Percentiles rank a stretch among this genome's conserved stretches.
Conservation (phyloP, 2,888 invertebrate genomes). For the Macrosoma leucophasiata region DNA sequence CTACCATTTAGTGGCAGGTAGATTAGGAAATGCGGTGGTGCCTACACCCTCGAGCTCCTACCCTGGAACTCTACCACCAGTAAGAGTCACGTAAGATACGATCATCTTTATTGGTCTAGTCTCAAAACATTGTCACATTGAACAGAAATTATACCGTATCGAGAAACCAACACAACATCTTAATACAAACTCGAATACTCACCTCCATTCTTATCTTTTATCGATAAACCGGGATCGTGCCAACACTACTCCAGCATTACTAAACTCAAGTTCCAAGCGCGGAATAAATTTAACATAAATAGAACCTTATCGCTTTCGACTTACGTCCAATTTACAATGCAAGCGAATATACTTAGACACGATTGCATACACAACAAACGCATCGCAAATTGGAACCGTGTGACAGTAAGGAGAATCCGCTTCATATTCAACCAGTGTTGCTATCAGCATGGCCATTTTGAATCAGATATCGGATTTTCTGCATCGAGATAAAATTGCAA, state of each 20-base stretch:
- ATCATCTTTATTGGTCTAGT: too few relatives aligned
- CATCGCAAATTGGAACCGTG: constrained; percentile 48
- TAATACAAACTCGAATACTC: constrained; percentile 54
- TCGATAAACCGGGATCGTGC: constrained; percentile 56
- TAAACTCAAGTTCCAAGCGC: constrained; percentile 21
- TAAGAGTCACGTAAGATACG: too few relatives aligned
- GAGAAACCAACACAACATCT: constrained; percentile 50
- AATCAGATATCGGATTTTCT: constrained; percentile 44
- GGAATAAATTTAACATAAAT: too few relatives aligned
- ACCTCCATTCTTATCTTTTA: constrained; percentile 51
- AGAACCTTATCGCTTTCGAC: too few relatives aligned
- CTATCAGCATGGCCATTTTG: constrained; percentile 43
- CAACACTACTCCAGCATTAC: constrained; percentile 32
- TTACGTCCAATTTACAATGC: not conserved
- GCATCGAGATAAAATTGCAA: constrained; percentile 52
- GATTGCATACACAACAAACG: constrained; percentile 38
- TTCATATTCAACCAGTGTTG: constrained; percentile 52
- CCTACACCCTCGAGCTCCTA: too few relatives aligned
- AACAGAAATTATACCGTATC: too few relatives aligned
- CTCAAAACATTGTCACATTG: too few relatives aligned
- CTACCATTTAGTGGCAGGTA: too few relatives aligned
- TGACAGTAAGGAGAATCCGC: constrained; percentile 37
- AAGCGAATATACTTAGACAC: constrained; percentile 27
- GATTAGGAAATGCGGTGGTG: too few relatives aligned
- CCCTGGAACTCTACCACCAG: too few relatives aligned